These are phyloP conservation scores for Protaetia brevitarsis DNA, from an alignment of 1,140 invertebrate species.

Conservation along the genomic window DNA sequence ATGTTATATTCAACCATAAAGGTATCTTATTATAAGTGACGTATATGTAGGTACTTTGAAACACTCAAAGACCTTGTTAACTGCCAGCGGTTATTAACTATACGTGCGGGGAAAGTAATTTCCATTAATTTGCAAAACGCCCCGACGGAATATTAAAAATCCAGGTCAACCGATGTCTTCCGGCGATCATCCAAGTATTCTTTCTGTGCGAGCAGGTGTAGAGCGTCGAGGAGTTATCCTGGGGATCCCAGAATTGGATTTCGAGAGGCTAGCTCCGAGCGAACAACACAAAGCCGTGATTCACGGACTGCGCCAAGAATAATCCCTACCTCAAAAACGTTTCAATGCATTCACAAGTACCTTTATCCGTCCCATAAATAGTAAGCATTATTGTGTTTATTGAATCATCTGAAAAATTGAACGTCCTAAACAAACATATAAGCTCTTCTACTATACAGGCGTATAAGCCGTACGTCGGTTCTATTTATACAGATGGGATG, in stretches of 20 bases:
- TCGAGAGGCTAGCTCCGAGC: conserved; percentile 11
- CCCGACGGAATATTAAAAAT: not conserved
- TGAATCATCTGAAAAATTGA: conserved; percentile 38
- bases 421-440: conserved; percentile 36
- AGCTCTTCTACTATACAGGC: conserved; percentile 25
- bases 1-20: too few relatives aligned
- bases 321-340: conserved; percentile 28
- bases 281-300: conserved; percentile 20
- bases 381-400: conserved; percentile 35
- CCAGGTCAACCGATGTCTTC: conserved; percentile 3
- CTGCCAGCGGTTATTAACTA: too few relatives aligned
- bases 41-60: too few relatives aligned
- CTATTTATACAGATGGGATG: conserved; percentile 34
- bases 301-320: conserved; percentile 25
- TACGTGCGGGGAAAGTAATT: not conserved
- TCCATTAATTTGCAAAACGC: not conserved
- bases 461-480: conserved; percentile 23
- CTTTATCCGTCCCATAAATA: conserved; percentile 35
- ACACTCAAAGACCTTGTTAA: too few relatives aligned
- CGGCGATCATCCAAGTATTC: conserved; percentile 1
- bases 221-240: conserved; percentile 3
- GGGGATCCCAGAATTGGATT: conserved; percentile 22
- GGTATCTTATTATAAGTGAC: too few relatives aligned
- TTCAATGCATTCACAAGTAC: conserved; percentile 36
- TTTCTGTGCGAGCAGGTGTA: conserved; percentile 14